Conservation (phyloP, 2,113 vertebrate genomes). For the Baryphthengus martii region DNA sequence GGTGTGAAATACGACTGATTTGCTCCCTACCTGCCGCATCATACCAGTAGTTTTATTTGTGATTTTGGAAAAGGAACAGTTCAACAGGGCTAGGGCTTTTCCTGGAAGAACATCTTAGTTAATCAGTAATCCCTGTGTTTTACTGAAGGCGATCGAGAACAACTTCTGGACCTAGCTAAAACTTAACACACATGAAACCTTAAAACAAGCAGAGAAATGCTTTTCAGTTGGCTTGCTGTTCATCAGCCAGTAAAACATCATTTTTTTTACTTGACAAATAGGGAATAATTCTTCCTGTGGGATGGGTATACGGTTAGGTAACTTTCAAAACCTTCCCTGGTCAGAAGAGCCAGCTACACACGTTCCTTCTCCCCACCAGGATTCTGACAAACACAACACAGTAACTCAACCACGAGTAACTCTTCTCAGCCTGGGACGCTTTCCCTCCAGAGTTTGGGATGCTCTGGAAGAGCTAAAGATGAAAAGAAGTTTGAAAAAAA, state of each 20-base stretch:
- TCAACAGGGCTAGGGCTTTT: not conserved
- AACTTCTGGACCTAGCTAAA: not conserved
- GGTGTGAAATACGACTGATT: not conserved
- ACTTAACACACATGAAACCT: accelerated
- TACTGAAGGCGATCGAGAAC: not conserved
- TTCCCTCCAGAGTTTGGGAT: not conserved
- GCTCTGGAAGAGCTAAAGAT: not conserved
- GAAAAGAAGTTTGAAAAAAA: not conserved
- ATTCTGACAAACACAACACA: not conserved
- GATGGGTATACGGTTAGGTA: not conserved
- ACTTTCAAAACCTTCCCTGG: not conserved
- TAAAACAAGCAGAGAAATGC: not conserved
- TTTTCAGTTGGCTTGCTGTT: not conserved
- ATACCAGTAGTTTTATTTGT: not conserved
- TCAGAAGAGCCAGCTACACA: not conserved
- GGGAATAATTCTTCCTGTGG: not conserved
- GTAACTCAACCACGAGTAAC: not conserved
- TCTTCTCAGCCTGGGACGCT: not conserved
- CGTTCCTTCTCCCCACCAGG: not conserved
- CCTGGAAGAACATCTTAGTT: not conserved
- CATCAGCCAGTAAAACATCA: not conserved
- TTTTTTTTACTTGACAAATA: not conserved
- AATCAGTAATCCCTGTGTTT: not conserved
- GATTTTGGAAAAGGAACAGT: not conserved
- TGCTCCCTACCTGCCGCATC: accelerated